Evolutionary conservation across 2,113 vertebrate genomes (phyloP).

Genomic region (Pedetes capensis): DNA sequence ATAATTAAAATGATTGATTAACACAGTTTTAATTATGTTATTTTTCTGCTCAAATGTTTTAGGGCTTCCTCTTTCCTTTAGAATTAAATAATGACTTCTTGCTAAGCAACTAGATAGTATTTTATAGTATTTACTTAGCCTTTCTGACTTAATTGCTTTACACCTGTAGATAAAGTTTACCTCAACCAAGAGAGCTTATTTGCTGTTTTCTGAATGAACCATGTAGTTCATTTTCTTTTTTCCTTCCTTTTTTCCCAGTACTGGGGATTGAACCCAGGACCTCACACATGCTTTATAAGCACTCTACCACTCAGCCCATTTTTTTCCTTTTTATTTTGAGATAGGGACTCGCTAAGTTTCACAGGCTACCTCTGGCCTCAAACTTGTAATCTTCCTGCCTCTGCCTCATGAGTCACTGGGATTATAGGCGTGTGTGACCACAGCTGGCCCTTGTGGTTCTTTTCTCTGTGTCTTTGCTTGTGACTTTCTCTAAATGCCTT

Average conservation of each 20-base stretch:
- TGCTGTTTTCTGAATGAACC: neutral
- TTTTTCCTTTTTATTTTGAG: too few relatives aligned
- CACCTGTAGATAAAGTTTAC: neutral
- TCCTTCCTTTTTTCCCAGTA: too few relatives aligned
- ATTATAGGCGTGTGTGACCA: too few relatives aligned
- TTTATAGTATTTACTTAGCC: neutral
- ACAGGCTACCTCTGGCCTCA: too few relatives aligned
- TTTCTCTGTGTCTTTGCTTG: neutral
- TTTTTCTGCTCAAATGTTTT: slow-evolving; percentile 50
- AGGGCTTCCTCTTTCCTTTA: slow-evolving; percentile 48
- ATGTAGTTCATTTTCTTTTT: too few relatives aligned
- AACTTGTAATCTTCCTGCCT: too few relatives aligned
- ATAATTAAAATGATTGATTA: slow-evolving; percentile 53
- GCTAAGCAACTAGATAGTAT: neutral
- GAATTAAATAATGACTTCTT: slow-evolving; percentile 49
- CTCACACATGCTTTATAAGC: too few relatives aligned
- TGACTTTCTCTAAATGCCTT: neutral
- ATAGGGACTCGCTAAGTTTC: too few relatives aligned
- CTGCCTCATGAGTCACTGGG: too few relatives aligned
- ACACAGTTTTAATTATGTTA: slow-evolving; percentile 51
- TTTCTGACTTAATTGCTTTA: slow-evolving; percentile 23
- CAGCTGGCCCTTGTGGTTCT: neutral
- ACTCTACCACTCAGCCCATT: too few relatives aligned
- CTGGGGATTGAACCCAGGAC: too few relatives aligned
- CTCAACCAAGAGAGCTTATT: neutral